Percentiles rank a stretch among this genome's conserved stretches.
These are phyloP conservation scores for Drosophila bocqueti DNA, from an alignment of 1,140 invertebrate species.

Conservation along the genomic window DNA sequence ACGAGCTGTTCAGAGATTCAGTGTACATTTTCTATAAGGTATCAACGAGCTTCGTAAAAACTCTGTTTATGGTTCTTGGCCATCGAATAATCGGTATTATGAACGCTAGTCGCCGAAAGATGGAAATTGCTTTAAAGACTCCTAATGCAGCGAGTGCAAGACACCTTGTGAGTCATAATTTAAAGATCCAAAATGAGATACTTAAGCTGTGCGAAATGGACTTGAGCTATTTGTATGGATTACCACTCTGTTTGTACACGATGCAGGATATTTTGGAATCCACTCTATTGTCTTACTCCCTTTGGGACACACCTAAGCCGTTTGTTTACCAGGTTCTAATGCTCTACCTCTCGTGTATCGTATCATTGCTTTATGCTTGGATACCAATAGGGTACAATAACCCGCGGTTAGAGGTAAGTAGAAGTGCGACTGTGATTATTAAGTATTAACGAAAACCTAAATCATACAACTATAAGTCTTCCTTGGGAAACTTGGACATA, in stretches of 20 bases:
- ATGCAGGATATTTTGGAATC: conserved; percentile 2
- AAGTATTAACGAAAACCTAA: background rate
- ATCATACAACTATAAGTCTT: background rate
- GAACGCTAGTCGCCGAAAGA: background rate
- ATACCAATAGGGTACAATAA: background rate
- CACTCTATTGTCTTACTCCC: background rate
- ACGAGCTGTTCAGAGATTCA: too few species aligned
- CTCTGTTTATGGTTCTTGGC: background rate
- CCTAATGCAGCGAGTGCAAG: too few species aligned
- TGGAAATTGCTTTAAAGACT: background rate
- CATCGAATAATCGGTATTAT: background rate
- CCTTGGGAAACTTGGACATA: background rate
- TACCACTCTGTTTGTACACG: background rate
- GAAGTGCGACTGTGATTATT: background rate
- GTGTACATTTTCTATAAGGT: background rate
- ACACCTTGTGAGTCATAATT: background rate
- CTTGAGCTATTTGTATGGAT: background rate
- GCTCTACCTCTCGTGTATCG: background rate
- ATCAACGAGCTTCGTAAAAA: background rate
- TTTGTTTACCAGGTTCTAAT: background rate
- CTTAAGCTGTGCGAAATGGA: background rate
- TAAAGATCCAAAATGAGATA: conserved; percentile 1
- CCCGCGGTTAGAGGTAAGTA: background rate
- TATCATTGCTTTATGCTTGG: background rate
- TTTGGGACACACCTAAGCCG: background rate